A percentile compares a stretch with the other conserved stretches of the same genome.
These are phyloP conservation scores for Conus betulinus DNA, from an alignment of 1,140 invertebrate species.

Conservation along the genomic window DNA sequence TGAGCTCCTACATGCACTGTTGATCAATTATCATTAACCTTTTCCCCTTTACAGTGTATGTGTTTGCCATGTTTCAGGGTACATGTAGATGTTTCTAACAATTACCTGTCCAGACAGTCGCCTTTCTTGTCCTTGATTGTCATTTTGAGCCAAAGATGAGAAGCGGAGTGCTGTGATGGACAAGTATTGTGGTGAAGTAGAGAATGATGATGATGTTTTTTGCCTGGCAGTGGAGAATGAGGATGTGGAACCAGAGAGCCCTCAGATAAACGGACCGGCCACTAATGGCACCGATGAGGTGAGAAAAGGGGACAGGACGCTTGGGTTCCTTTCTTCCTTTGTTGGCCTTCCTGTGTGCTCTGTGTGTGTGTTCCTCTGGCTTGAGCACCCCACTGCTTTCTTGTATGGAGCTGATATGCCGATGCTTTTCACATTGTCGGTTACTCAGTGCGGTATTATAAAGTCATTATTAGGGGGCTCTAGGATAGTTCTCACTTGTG, in stretches of 20 bases:
- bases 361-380: neutral
- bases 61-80: too few relatives aligned
- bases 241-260: neutral
- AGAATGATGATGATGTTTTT: constrained; percentile 25
- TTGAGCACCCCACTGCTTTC: neutral
- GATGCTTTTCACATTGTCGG: too few relatives aligned
- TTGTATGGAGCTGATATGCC: too few relatives aligned
- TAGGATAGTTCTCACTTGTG: too few relatives aligned
- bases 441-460: too few relatives aligned
- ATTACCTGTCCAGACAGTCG: too few relatives aligned
- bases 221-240: constrained; percentile 22
- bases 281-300: constrained; percentile 28
- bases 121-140: neutral
- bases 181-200: neutral
- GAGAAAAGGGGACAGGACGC: neutral
- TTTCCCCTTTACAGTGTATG: too few relatives aligned
- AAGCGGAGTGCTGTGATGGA: neutral
- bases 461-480: too few relatives aligned
- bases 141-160: neutral
- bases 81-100: too few relatives aligned
- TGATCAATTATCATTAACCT: too few relatives aligned
- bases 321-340: neutral
- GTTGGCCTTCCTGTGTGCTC: neutral
- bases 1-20: too few relatives aligned
- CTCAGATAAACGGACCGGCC: constrained; percentile 8